A percentile compares a stretch with the other conserved stretches of the same genome.
These are phyloP conservation scores for Delichon dasypus DNA, from an alignment of 2,797 vertebrate genomes.

Conservation along the genomic window DNA sequence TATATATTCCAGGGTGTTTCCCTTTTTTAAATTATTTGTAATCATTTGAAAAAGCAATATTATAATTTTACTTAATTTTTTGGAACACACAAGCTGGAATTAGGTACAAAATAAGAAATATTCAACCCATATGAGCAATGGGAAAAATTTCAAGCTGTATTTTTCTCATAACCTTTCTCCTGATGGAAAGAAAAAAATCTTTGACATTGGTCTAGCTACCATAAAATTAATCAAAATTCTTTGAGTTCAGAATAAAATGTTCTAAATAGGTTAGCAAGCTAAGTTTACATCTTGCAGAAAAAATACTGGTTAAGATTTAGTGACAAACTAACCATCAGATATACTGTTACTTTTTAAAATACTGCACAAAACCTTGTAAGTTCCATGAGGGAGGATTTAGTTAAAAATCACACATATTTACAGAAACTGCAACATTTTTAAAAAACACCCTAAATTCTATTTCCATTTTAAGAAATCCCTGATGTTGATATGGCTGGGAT, in stretches of 20 bases:
- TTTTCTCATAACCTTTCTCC: background rate
- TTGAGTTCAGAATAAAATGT: slow-evolving; percentile 41
- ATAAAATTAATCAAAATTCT: slow-evolving; percentile 67
- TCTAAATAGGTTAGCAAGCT: slow-evolving; percentile 42
- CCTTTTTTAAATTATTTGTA: background rate
- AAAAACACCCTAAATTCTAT: background rate
- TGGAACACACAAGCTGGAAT: background rate
- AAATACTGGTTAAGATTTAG: slow-evolving; percentile 15
- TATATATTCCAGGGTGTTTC: background rate
- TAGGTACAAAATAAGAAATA: background rate
- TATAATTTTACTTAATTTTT: background rate
- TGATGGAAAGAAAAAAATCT: slow-evolving; percentile 53
- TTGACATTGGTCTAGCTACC: slow-evolving; percentile 55
- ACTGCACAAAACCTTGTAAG: background rate
- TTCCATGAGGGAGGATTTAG: background rate
- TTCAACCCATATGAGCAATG: background rate
- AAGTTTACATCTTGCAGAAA: slow-evolving; percentile 19
- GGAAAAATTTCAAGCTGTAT: background rate
- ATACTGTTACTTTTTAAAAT: background rate
- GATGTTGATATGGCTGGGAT: background rate
- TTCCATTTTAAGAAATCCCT: background rate
- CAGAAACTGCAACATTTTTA: background rate
- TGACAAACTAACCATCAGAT: background rate
- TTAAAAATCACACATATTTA: background rate
- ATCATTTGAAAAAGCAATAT: background rate